Conservation (phyloP, 2,888 invertebrate species). For the Stictocephala bisonia region DNA sequence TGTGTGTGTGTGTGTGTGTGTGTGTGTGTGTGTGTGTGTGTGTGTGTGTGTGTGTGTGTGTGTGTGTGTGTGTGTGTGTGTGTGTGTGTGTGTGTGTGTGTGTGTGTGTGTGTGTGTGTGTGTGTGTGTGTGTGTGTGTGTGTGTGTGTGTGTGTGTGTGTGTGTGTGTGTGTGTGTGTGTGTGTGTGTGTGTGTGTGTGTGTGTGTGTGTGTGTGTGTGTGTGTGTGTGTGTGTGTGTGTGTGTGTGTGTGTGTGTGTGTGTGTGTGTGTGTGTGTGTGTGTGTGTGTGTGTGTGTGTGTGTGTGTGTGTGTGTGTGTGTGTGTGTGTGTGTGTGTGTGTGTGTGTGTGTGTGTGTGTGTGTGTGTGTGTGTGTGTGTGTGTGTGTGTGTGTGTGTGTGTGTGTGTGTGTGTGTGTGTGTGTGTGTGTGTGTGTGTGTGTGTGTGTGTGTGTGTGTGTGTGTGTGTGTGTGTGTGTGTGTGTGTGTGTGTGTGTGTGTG, state of each 20-base stretch:
- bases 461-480: constrained; percentile 39
- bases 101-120: constrained; percentile 32
- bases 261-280: constrained; percentile 39
- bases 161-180: constrained; percentile 31
- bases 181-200: constrained; percentile 39
- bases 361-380: constrained; percentile 39
- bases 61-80: constrained; percentile 29
- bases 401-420: constrained; percentile 39
- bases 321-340: constrained; percentile 39
- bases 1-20: constrained; percentile 29
- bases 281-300: constrained; percentile 38
- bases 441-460: constrained; percentile 39
- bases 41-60: constrained; percentile 29
- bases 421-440: constrained; percentile 39
- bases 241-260: constrained; percentile 39
- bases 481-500: constrained; percentile 38
- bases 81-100: constrained; percentile 29
- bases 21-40: constrained; percentile 29
- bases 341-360: constrained; percentile 39
- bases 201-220: constrained; percentile 39
- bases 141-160: constrained; percentile 29
- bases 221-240: constrained; percentile 39
- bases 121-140: constrained; percentile 29
- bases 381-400: constrained; percentile 38
- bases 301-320: constrained; percentile 39